Evolutionary conservation across 2,113 vertebrate species (phyloP).

Genomic region (Oxyruncus cristatus): DNA sequence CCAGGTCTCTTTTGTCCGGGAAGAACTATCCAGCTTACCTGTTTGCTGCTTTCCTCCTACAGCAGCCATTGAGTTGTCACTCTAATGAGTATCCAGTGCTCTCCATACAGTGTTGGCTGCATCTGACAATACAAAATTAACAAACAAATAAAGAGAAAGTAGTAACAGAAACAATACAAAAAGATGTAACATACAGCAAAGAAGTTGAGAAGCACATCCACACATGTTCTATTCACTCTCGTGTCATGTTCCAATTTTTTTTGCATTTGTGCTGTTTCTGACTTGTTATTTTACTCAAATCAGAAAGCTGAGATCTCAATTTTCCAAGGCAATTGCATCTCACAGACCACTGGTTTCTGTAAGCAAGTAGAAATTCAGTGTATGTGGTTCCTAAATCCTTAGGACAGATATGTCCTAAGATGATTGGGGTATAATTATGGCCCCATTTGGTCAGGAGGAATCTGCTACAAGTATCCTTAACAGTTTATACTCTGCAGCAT

Average conservation of each 20-base stretch:
- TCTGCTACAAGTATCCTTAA: neutral
- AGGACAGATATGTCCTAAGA: neutral
- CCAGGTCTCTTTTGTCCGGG: neutral
- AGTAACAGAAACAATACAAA: neutral
- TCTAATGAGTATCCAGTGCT: neutral
- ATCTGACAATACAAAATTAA: neutral
- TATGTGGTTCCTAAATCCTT: neutral
- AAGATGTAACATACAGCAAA: rapidly evolving
- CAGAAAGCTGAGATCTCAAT: neutral
- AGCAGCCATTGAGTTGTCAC: neutral
- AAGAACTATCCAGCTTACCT: neutral
- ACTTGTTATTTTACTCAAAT: neutral
- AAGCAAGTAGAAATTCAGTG: neutral
- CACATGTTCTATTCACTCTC: neutral
- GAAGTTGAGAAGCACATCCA: neutral
- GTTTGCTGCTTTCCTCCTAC: neutral
- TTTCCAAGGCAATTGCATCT: neutral
- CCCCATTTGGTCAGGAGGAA: neutral
- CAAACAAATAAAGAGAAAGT: neutral
- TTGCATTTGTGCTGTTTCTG: neutral
- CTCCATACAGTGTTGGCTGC: neutral
- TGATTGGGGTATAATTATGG: neutral
- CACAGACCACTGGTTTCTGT: neutral
- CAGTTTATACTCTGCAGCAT: neutral
- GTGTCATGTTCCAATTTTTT: rapidly evolving